Evolutionary conservation across 2,797 vertebrate species (phyloP), one percentile per base, ranked within the genome.

Genomic region (Lepilemur ruficaudatus): DNA sequence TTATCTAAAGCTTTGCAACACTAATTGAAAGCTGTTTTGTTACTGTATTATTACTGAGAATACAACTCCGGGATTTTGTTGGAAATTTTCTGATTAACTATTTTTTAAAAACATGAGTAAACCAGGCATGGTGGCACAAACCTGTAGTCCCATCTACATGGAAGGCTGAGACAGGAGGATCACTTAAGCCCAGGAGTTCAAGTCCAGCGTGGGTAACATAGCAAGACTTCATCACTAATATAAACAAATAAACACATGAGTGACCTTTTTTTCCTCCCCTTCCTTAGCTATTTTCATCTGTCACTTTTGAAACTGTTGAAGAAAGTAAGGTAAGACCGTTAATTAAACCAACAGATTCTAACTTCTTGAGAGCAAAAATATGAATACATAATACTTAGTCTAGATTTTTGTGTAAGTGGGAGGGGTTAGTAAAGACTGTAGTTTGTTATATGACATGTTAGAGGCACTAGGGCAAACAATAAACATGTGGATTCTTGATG

Each of bases 261-360:
- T 98, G 0, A 90, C 94, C 70, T 17, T 94, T 97, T 98, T 96
- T 92, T 30, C 65, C 82, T 32, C 46, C 15, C 30, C 98, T 95
- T 87, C 87, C 38, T 55, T 98, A 99, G 99, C 98, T 99, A 0
- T 99, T 99, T 98, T 98, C 99, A 75, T 98, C 99, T 14, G 98
- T 99, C 97, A 99, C 99, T 52, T 99, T 99, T 98, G 99, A 99
- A 98, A 98, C 99, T 96, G 97, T 98, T 95, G 99, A 99, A 97
- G 99, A 99, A 96, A 99, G 97, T 96, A 99, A 99, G 99, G 99
- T 99, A 98, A 70, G 99, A 98, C 59, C 78, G 82, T 96, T 94
- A 79, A 91, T 91, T 97, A 69, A 91, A 28, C 65, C 41, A 48
- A n/a, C 7, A 32, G 32, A 65, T 90, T 91, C 38, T 95, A 84